Base-by-base conservation (phyloP, 1,140 invertebrate species). In the Aphaenogaster floridana region DNA sequence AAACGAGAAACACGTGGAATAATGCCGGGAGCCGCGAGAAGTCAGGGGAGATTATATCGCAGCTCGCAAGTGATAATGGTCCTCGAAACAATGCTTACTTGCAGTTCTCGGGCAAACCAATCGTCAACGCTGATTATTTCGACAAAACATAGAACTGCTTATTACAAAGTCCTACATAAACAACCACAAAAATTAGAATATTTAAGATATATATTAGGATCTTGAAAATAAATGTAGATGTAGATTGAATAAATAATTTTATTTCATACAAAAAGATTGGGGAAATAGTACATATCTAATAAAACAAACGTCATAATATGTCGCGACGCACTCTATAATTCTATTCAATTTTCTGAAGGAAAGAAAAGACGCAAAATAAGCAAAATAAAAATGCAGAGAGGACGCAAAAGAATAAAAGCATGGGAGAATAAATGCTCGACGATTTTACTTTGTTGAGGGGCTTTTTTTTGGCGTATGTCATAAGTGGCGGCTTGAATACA, bases 341-440 rank as follows among this genome's bases (percentile, higher is more conserved):
- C 8, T 34, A 45, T 59, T 84, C 8, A 36, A 28, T 13, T 21
- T 59, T 28, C n/a, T n/a, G 17, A 6, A 13, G 17, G 3, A 45
- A 21, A 50, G 13, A 80, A 81, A 28, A 17, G n/a, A 69, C 69
- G 2, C 3, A 45, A 57, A 42, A 81, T 45, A 39, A 59, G n/a
- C 13, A 9, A 61, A 74, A 48, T 72, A 36, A 83, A 83, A 72
- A 72, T 61, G 5, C 39, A 48, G 13, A 45, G 9, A 48, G 13
- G 2, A 66, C 48, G 45, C 45, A 64, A 50, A 54, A 36, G 54
- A 84, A 84, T 74, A 9, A 74, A 83, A 68, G n/a, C 13, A 9
- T 21, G 17, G 7, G 5, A 36, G 54, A 48, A 63, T 57, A 8
- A 74, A 74, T 61, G 36, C 54, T 6, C n/a, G 54, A 71, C 15